These are phyloP conservation scores for Anolis carolinensis DNA, from an alignment of 2,113 vertebrate genomes.

Conservation along the genomic window DNA sequence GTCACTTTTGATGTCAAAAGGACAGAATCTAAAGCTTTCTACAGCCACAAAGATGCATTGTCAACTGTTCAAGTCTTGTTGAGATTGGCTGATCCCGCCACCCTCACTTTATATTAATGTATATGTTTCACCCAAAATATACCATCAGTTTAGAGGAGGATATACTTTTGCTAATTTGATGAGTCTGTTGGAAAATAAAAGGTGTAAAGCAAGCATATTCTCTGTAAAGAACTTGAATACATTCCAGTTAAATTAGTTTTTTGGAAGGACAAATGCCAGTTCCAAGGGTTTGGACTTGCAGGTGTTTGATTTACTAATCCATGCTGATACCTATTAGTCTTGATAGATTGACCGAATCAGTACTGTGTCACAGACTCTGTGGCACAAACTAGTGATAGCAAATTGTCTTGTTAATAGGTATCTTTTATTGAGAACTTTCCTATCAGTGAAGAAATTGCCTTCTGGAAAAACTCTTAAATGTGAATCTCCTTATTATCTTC, in stretches of 20 bases:
- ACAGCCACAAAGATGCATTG: not conserved
- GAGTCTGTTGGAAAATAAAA: not conserved
- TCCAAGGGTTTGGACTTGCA: not conserved
- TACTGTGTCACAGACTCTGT: no score
- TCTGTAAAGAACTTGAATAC: not conserved
- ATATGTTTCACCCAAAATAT: not conserved
- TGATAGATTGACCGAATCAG: no score
- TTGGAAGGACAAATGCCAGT: not conserved
- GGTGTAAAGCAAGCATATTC: not conserved
- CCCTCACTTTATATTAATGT: not conserved
- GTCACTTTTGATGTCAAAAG: constrained; percentile 4
- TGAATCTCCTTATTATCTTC: no score
- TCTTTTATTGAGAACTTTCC: no score
- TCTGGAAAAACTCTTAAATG: no score
- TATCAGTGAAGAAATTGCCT: no score
- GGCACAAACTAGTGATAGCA: no score
- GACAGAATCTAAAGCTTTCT: not conserved
- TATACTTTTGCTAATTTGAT: not conserved
- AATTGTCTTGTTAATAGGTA: no score
- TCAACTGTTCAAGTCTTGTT: not conserved
- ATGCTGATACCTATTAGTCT: no score
- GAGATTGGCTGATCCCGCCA: not conserved
- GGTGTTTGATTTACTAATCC: not conserved
- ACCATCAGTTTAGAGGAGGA: not conserved
- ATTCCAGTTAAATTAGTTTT: not conserved